Conservation (phyloP, 2,888 invertebrate genomes). For the Polyploca ridens region DNA sequence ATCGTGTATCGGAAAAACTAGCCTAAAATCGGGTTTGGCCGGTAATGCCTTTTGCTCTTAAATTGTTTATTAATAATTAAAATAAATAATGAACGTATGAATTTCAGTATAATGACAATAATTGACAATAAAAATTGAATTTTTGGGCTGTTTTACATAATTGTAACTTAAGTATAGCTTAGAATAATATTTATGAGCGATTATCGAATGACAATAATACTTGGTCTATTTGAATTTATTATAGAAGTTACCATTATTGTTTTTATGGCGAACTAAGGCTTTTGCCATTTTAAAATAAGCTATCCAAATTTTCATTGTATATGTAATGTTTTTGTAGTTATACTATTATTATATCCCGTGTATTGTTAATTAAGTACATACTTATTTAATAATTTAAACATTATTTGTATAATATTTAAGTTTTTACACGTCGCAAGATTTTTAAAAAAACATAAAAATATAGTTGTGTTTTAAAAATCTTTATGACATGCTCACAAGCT, state of each 20-base stretch:
- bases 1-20: too few species aligned
- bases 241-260: slow-evolving; percentile 18
- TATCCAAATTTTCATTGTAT: neutral
- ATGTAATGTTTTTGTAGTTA: neutral
- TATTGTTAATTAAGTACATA: neutral
- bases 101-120: neutral
- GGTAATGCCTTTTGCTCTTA: too few species aligned
- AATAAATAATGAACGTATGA: neutral
- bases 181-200: slow-evolving; percentile 5
- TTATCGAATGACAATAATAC: slow-evolving; percentile 15
- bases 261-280: neutral
- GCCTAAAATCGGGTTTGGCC: too few species aligned
- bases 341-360: neutral
- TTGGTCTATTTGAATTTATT: slow-evolving; percentile 12
- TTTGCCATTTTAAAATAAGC: neutral
- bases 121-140: neutral
- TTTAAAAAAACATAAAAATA: neutral
- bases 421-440: neutral
- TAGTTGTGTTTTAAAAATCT: neutral
- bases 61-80: neutral
- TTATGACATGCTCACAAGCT: too few species aligned
- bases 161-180: slow-evolving; percentile 13
- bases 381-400: neutral
- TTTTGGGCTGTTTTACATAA: slow-evolving; percentile 8
- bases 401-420: neutral